Conservation (phyloP, 2,113 vertebrate genomes). For the Thinocorus orbignyianus region DNA sequence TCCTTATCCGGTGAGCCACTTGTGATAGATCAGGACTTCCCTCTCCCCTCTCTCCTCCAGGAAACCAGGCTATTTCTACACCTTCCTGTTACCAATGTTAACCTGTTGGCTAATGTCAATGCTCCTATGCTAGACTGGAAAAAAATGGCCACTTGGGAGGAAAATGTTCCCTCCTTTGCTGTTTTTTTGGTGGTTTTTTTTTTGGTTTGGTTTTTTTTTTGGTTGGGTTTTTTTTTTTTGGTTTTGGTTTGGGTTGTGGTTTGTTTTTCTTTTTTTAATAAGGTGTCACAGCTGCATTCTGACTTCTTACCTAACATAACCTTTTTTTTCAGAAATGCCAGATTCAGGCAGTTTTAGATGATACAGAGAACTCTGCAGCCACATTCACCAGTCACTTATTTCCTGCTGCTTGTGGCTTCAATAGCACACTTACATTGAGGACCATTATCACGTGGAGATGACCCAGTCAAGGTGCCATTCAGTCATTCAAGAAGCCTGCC, state of each 20-base stretch:
- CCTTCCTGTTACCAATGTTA: background rate
- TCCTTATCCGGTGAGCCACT: background rate
- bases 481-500: background rate
- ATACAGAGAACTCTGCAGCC: background rate
- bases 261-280: background rate
- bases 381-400: background rate
- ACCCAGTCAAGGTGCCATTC: background rate
- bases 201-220: background rate
- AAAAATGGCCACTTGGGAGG: background rate
- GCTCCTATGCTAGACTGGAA: background rate
- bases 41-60: background rate
- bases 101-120: background rate
- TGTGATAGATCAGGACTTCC: background rate
- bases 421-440: background rate
- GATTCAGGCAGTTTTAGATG: background rate
- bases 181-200: background rate
- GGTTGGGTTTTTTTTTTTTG: background rate
- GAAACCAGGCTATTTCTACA: background rate
- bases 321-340: background rate
- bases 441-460: background rate
- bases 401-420: background rate
- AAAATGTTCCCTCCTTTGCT: background rate
- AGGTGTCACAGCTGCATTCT: background rate
- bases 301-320: background rate
- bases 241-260: no score